Percentiles rank a stretch among this genome's conserved stretches.
Conservation (phyloP, 1,140 invertebrate genomes). For the Schlechtendalia chinensis region DNA sequence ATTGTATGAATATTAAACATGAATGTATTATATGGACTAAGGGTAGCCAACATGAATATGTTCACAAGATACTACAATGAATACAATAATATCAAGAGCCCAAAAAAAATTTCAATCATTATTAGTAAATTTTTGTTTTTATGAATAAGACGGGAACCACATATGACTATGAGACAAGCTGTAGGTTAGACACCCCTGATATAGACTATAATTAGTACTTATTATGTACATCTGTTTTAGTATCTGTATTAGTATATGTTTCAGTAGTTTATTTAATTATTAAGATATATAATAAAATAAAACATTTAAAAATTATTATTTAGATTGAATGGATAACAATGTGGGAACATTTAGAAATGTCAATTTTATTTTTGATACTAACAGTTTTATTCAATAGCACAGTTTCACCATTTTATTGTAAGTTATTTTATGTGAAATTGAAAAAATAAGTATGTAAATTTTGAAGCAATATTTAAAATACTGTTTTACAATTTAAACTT, state of each 20-base stretch:
- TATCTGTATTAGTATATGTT: too few relatives aligned
- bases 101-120: too few relatives aligned
- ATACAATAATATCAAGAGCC: too few relatives aligned
- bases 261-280: not conserved
- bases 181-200: too few relatives aligned
- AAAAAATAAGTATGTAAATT: not conserved
- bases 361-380: not conserved
- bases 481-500: too few relatives aligned
- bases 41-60: too few relatives aligned
- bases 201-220: not conserved
- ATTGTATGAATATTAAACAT: not conserved
- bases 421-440: not conserved
- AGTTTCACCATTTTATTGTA: not conserved
- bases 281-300: not conserved
- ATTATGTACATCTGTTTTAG: not conserved
- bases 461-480: not conserved
- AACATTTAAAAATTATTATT: not conserved
- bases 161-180: too few relatives aligned
- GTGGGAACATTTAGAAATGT: not conserved
- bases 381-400: not conserved
- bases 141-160: too few relatives aligned
- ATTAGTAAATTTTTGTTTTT: too few relatives aligned
- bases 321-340: slow-evolving; percentile 5
- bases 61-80: too few relatives aligned
- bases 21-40: too few relatives aligned